phyloP scores from a whole-genome alignment of 2,888 invertebrate species.

The Drosophila maculinotata region DNA sequence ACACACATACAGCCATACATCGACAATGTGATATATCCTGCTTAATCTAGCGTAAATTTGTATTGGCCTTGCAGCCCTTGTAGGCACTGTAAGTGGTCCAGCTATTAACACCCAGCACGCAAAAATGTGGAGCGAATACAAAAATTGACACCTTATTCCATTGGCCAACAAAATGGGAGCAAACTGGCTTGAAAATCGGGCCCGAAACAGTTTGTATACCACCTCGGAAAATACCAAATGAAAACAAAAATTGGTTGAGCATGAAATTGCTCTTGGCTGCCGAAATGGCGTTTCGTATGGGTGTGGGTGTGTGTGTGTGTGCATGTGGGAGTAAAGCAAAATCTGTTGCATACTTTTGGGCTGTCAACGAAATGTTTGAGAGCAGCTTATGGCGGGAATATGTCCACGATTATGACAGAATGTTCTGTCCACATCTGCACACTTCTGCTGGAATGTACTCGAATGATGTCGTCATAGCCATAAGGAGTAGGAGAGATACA shows the following conservation, averaged over 20 bases:
- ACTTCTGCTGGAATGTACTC: background rate
- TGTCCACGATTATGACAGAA: slow-evolving; percentile 50
- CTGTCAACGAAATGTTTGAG: slow-evolving; percentile 44
- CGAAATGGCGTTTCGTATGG: slow-evolving; percentile 24
- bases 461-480: background rate
- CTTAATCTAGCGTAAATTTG: slow-evolving; percentile 77
- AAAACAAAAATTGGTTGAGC: slow-evolving; percentile 75
- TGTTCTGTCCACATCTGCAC: slow-evolving; percentile 12
- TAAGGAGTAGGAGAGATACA: too few relatives aligned
- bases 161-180: slow-evolving; percentile 25
- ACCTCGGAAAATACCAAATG: slow-evolving; percentile 62
- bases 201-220: slow-evolving; percentile 43
- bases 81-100: slow-evolving; percentile 42
- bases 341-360: slow-evolving; percentile 65
- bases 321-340: slow-evolving; percentile 23
- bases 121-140: slow-evolving; percentile 55
- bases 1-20: slow-evolving; percentile 1
- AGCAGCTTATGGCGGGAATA: slow-evolving; percentile 59
- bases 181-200: slow-evolving; percentile 35
- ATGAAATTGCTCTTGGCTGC: slow-evolving; percentile 71
- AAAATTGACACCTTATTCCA: slow-evolving; percentile 69
- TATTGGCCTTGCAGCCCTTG: slow-evolving; percentile 60
- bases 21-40: slow-evolving; percentile 47
- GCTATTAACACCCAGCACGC: slow-evolving; percentile 70
- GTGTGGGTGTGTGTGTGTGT: slow-evolving; percentile 1